phyloP scores from a whole-genome alignment of 2,797 vertebrate genomes.

The Florisuga fusca region DNA sequence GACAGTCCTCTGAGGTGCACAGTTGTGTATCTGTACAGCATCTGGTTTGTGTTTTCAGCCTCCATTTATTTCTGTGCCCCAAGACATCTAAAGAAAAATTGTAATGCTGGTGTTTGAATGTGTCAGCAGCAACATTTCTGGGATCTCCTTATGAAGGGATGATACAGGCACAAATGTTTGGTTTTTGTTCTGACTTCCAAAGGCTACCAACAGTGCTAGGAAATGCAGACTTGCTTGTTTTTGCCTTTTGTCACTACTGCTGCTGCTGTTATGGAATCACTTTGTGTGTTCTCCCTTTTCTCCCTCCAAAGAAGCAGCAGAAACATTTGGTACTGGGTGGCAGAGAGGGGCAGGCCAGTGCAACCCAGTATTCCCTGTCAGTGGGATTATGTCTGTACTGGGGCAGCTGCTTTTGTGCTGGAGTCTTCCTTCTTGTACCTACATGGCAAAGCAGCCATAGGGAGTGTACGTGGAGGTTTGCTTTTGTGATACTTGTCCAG shows the following conservation, averaged over 20 bases:
- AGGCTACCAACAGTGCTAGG: background rate
- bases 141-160: background rate
- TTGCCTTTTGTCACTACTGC: background rate
- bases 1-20: background rate
- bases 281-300: background rate
- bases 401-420: background rate
- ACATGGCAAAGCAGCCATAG: fast-evolving
- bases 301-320: background rate
- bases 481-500: background rate
- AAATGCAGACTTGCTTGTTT: background rate
- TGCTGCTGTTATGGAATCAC: background rate
- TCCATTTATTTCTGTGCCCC: background rate
- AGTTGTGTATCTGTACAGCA: background rate
- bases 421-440: background rate
- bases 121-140: background rate
- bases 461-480: background rate
- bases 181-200: background rate
- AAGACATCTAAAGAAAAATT: background rate
- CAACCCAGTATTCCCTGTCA: background rate
- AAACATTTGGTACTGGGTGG: background rate
- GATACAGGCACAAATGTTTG: background rate
- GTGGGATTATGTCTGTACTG: fast-evolving
- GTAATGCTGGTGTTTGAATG: background rate
- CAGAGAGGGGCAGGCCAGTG: background rate
- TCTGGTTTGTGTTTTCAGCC: background rate